phyloP scores from a whole-genome alignment of 2,113 vertebrate species.

The Trachemys scripta region DNA sequence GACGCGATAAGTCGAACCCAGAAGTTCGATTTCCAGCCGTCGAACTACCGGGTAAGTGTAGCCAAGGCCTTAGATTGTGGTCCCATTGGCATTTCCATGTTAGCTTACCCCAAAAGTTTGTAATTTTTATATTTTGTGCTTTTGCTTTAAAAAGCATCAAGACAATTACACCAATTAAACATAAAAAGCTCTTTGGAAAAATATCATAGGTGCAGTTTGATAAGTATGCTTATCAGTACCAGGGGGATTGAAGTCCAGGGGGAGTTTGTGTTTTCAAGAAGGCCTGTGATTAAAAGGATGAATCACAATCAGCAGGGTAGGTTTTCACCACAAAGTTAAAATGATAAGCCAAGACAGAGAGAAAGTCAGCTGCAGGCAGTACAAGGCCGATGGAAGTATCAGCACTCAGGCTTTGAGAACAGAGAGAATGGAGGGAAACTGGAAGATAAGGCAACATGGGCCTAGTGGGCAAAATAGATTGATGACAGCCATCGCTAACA shows the following conservation, averaged over 20 bases:
- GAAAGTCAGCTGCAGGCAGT: neutral
- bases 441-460: neutral
- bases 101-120: neutral
- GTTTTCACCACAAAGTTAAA: conserved; percentile 42
- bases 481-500: neutral
- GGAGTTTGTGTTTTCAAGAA: conserved; percentile 19
- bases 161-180: conserved; percentile 30
- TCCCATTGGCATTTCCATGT: conserved; percentile 17
- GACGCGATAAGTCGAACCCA: no score
- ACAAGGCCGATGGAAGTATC: neutral
- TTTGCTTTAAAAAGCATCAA: neutral
- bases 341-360: neutral
- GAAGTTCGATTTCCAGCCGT: no score
- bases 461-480: neutral
- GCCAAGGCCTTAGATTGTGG: no score
- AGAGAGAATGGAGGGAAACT: neutral
- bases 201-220: neutral
- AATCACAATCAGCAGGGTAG: conserved; percentile 27
- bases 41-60: no score
- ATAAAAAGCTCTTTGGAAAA: conserved; percentile 34
- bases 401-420: neutral
- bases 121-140: neutral
- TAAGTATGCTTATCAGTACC: neutral
- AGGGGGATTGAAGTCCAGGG: conserved; percentile 21
- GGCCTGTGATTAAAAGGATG: neutral